A percentile compares a stretch with the other conserved stretches of the same genome.
Evolutionary conservation across 2,888 invertebrate genomes (phyloP).

Genomic region (Oxycera nigricornis): DNA sequence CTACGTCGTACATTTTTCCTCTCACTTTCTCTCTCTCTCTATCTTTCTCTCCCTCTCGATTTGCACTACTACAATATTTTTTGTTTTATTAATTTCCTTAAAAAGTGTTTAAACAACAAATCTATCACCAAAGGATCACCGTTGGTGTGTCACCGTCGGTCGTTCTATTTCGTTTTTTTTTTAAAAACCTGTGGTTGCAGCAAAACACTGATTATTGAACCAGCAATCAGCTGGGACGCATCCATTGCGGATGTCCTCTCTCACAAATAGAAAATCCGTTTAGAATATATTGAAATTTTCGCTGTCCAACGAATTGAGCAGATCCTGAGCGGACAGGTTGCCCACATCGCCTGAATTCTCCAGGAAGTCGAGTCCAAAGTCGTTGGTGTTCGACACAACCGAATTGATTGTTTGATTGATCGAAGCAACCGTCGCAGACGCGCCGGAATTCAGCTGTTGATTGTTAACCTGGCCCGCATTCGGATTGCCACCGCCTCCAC

Average conservation of each 20-base stretch:
- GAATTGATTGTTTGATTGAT: conserved; percentile 61
- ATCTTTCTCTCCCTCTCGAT: neutral
- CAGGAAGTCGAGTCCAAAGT: conserved; percentile 85
- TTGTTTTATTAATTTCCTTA: conserved; percentile 5
- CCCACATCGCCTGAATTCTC: conserved; percentile 81
- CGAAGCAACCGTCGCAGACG: conserved; percentile 45
- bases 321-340: conserved; percentile 81
- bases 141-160: conserved; percentile 13
- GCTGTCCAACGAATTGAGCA: conserved; percentile 83
- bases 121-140: conserved; percentile 39
- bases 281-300: conserved; percentile 69
- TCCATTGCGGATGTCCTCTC: no score
- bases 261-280: no score
- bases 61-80: neutral
- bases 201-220: neutral
- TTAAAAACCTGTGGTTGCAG: neutral
- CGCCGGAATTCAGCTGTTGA: conserved; percentile 53
- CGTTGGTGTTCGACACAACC: conserved; percentile 62
- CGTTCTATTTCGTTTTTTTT: neutral
- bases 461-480: conserved; percentile 36
- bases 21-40: neutral
- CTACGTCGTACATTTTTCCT: conserved; percentile 11
- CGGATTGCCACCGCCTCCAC: conserved; percentile 4
- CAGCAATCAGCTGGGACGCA: no score
- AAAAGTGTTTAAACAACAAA: conserved; percentile 36